Percentiles rank a stretch among this genome's conserved stretches.
These are phyloP conservation scores for Zaprionus ghesquierei DNA, from an alignment of 1,140 invertebrate species.

Conservation along the genomic window DNA sequence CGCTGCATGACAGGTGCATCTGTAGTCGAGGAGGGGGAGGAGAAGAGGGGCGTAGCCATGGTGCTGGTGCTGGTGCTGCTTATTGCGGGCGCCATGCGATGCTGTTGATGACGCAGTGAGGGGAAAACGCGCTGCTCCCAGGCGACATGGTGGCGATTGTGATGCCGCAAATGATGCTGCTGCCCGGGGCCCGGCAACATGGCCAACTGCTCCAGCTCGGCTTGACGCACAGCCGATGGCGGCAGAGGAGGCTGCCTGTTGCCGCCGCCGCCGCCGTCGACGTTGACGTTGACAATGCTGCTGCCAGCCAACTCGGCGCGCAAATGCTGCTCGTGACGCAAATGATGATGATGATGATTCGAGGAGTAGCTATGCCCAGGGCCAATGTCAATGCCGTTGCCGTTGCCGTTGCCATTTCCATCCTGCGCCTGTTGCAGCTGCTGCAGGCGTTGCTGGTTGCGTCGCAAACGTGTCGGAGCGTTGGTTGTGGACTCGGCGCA, in stretches of 20 bases:
- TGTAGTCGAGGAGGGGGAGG: not conserved
- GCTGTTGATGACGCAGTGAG: conserved; percentile 45
- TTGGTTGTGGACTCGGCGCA: conserved; percentile 17
- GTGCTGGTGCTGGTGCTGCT: conserved; percentile 26
- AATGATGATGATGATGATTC: conserved; percentile 50
- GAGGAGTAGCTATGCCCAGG: conserved; percentile 4
- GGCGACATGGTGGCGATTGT: conserved; percentile 63
- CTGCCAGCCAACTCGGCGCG: conserved; percentile 52
- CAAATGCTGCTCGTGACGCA: conserved; percentile 68
- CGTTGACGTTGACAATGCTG: not conserved
- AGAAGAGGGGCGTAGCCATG: conserved; percentile 7
- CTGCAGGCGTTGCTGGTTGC: conserved; percentile 53
- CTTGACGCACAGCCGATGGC: not conserved
- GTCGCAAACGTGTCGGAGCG: conserved; percentile 3
- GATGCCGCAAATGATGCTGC: conserved; percentile 68
- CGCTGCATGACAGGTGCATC: conserved; percentile 35
- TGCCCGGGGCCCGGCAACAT: conserved; percentile 18
- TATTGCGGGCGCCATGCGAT: conserved; percentile 19
- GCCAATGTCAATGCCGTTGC: not conserved
- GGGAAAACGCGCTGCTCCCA: conserved; percentile 68
- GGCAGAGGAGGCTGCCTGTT: conserved; percentile 12
- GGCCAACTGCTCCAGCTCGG: conserved; percentile 9
- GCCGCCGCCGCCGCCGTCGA: conserved; percentile 19
- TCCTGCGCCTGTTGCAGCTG: conserved; percentile 60
- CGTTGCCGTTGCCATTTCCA: conserved; percentile 6